These are phyloP conservation scores for Melanotaenia boesemani DNA, from an alignment of 2,797 vertebrate genomes.

Conservation along the genomic window DNA sequence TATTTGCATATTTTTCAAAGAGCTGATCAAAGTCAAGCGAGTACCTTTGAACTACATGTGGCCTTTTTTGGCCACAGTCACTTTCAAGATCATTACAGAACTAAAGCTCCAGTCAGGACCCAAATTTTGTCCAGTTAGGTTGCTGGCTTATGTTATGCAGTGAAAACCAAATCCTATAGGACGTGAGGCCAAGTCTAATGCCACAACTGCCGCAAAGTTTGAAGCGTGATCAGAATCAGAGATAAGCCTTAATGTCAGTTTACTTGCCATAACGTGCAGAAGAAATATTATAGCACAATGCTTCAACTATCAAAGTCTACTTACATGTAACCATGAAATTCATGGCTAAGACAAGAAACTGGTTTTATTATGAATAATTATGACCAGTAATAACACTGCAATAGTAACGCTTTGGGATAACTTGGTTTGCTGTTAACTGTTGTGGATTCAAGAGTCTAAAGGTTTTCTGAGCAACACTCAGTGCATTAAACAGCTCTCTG, in stretches of 20 bases:
- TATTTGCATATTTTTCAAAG: not conserved
- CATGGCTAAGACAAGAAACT: not conserved
- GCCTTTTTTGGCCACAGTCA: not conserved
- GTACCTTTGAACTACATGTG: not conserved
- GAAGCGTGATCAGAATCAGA: not conserved
- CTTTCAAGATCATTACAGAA: slow-evolving; percentile 1
- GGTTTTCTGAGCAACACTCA: not conserved
- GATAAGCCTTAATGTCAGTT: not conserved
- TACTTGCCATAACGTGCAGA: not conserved
- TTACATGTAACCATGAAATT: not conserved
- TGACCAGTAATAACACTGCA: not conserved
- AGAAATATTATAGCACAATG: not conserved
- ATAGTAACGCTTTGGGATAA: not conserved
- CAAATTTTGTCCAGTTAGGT: slow-evolving; percentile 5
- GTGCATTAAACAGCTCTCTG: not conserved
- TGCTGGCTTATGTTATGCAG: too few species aligned
- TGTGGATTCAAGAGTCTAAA: not conserved
- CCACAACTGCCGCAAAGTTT: not conserved
- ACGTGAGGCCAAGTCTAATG: not conserved
- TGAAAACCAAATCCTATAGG: too few species aligned
- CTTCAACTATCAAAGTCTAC: not conserved
- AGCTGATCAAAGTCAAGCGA: not conserved
- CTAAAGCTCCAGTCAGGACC: not conserved
- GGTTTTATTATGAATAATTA: not conserved
- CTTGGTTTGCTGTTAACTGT: not conserved